Conservation (phyloP, 2,888 invertebrate genomes). For the Meta bourneti region DNA sequence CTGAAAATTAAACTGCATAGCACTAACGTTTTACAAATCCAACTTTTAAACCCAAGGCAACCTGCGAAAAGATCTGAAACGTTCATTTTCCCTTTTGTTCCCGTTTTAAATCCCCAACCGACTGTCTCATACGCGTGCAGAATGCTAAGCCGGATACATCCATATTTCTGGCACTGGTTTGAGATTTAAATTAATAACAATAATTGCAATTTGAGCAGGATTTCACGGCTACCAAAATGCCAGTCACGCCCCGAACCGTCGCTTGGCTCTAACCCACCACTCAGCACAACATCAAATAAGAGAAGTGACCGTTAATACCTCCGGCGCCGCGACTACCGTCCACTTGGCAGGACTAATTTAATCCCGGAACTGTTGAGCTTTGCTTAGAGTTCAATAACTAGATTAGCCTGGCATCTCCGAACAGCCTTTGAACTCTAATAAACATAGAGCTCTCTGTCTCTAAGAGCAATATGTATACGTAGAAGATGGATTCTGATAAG, state of each 20-base stretch:
- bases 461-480: constrained; percentile 41
- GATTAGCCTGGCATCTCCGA: constrained; percentile 58
- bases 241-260: constrained; percentile 15
- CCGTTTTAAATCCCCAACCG: too few relatives aligned
- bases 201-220: neutral
- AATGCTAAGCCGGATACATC: too few relatives aligned
- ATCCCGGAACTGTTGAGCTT: constrained; percentile 72
- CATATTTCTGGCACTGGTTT: too few relatives aligned
- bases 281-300: constrained; percentile 60
- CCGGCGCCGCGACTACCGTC: constrained; percentile 63
- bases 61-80: too few relatives aligned
- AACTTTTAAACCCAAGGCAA: too few relatives aligned
- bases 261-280: constrained; percentile 23
- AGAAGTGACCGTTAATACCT: constrained; percentile 68
- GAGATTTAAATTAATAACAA: constrained; percentile 17
- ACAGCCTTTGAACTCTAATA: constrained; percentile 72
- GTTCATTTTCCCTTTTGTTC: too few relatives aligned
- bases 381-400: constrained; percentile 74
- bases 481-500: constrained; percentile 7
- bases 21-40: too few relatives aligned
- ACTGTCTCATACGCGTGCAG: too few relatives aligned
- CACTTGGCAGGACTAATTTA: constrained; percentile 72
- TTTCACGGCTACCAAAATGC: neutral
- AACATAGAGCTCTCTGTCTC: constrained; percentile 45
- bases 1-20: too few relatives aligned